Evolutionary conservation across 2,797 vertebrate species (phyloP), one percentile per base, ranked within the genome.

Genomic region (Varecia variegata): DNA sequence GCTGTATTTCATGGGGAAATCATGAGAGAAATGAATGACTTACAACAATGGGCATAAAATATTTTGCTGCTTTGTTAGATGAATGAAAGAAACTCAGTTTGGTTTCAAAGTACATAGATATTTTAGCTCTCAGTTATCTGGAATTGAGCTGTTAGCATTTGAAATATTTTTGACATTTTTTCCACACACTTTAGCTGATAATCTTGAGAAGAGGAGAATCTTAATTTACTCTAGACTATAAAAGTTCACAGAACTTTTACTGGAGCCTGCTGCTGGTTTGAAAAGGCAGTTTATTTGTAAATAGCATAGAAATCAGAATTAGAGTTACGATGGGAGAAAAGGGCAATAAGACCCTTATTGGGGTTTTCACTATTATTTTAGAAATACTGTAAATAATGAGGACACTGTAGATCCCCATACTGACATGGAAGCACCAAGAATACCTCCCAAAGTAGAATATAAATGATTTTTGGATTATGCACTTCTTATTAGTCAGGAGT

Each of bases 341-440:
- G 32, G 50, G 14, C 2, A 23, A 15, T 25, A 76, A 47, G 23
- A 76, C 32, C n/a, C 14, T 82, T 67, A 20, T 0, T 73, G 47
- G 81, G 30, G 25, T 32, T 96, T 86, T 62, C 43, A 54, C 40
- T 60, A 50, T 74, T 81, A 77, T 60, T 93, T 93, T 92, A 92
- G 43, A 65, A 76, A 45, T 40, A 68, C 9, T 43, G 9, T 80
- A 77, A 93, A 79, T 84, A 25, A 54, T 5, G 6, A 84, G 85
- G 70, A 87, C 17, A 71, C 5, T 32, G 18, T 45, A 45, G 54
- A 77, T 25, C 18, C 43, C 45, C 27, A 60, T 10, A 60, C 18
- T 67, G 58, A 88, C 18, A 17, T 13, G 4, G 70, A 96, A 91
- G 76, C 93, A 97, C 88, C 88, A 80, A 83, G 62, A 88, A 60